Conservation (phyloP, 2,797 vertebrate species). For the Takifugu rubripes region DNA sequence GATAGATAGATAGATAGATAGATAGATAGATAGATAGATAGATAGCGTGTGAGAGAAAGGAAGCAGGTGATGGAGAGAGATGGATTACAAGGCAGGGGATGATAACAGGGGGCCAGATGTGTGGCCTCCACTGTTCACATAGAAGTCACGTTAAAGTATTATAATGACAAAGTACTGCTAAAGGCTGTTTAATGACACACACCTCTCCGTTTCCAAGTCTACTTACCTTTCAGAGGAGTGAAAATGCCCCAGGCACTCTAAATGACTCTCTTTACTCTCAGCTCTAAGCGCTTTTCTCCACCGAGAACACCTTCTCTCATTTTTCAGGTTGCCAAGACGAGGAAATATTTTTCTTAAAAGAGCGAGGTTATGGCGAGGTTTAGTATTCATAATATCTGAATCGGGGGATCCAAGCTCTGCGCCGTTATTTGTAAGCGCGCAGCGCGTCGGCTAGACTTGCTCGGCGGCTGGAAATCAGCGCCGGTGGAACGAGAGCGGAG, state of each 20-base stretch:
- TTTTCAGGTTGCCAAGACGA: slow-evolving; percentile 32
- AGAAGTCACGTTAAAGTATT: slow-evolving; percentile 29
- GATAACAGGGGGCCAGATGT: slow-evolving; percentile 21
- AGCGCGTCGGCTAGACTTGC: slow-evolving; percentile 18
- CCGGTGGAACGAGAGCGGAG: slow-evolving; percentile 18
- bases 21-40: too few relatives aligned
- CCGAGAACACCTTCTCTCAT: slow-evolving; percentile 27
- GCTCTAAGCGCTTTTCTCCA: slow-evolving; percentile 25
- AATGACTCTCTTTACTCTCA: slow-evolving; percentile 37
- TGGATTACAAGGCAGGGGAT: slow-evolving; percentile 15
- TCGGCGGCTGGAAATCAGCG: slow-evolving; percentile 26
- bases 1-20: too few relatives aligned
- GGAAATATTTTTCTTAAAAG: slow-evolving; percentile 37
- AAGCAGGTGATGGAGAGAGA: slow-evolving; percentile 18
- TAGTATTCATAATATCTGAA: slow-evolving; percentile 26
- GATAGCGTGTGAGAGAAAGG: background rate
- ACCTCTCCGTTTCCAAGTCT: slow-evolving; percentile 20
- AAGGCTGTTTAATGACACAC: slow-evolving; percentile 39
- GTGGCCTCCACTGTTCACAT: slow-evolving; percentile 32
- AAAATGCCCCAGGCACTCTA: slow-evolving; percentile 31
- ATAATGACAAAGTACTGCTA: slow-evolving; percentile 33
- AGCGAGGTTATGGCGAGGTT: slow-evolving; percentile 32
- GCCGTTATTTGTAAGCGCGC: slow-evolving; percentile 11
- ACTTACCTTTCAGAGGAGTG: slow-evolving; percentile 28
- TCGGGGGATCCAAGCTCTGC: slow-evolving; percentile 14